phyloP scores from a whole-genome alignment of 2,797 vertebrate species.

The Cheirogaleus major region DNA sequence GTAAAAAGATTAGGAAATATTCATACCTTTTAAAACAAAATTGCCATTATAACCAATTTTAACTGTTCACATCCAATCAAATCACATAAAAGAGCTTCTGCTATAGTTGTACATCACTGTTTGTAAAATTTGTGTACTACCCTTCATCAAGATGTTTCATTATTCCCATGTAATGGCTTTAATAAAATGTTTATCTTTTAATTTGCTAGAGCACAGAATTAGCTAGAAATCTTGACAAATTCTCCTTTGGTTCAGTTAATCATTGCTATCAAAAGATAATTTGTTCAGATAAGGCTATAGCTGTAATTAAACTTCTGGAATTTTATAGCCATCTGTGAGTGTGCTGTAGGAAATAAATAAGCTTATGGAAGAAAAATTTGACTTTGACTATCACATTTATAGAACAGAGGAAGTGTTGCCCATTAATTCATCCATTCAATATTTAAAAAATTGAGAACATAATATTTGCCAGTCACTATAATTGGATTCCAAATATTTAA shows the following conservation, averaged over 20 bases:
- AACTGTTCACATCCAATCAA: not conserved
- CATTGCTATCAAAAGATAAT: not conserved
- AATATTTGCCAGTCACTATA: not conserved
- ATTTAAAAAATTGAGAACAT: not conserved
- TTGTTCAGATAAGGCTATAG: not conserved
- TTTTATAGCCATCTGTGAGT: not conserved
- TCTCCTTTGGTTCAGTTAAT: not conserved
- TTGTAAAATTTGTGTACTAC: not conserved
- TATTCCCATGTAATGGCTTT: not conserved
- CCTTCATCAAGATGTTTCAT: not conserved
- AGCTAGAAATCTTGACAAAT: not conserved
- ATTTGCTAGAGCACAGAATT: not conserved
- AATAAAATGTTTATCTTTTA: not conserved
- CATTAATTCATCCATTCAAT: not conserved
- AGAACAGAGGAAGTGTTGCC: fast-evolving
- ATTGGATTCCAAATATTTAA: not conserved
- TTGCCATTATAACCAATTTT: not conserved
- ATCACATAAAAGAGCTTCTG: not conserved
- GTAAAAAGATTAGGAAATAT: not conserved
- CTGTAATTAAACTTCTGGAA: not conserved
- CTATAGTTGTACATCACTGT: not conserved
- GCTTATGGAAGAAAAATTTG: not conserved
- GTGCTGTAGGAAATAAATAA: not conserved
- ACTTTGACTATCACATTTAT: not conserved
- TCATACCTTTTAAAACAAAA: too few species aligned